A percentile compares a stretch with the other conserved stretches of the same genome.
These are phyloP conservation scores for Habrosyne pyritoides DNA, from an alignment of 2,888 invertebrate genomes.

Conservation along the genomic window DNA sequence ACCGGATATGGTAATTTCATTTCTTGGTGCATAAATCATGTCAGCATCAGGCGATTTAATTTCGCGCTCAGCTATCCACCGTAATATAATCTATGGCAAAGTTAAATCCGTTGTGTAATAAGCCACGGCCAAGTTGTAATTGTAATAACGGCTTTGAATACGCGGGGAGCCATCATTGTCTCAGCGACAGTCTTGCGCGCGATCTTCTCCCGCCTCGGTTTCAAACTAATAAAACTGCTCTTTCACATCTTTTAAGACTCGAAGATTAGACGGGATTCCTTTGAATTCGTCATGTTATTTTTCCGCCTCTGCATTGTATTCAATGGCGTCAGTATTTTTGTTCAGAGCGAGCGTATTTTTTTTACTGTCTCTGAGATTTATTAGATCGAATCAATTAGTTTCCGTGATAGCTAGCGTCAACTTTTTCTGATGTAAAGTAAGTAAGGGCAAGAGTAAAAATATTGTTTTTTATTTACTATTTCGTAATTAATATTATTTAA, in stretches of 20 bases:
- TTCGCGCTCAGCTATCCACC: background rate
- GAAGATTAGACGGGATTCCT: slow-evolving; percentile 17
- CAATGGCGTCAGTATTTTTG: background rate
- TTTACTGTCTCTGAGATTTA: too few species aligned
- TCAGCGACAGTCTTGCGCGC: slow-evolving; percentile 25
- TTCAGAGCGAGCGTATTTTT: background rate
- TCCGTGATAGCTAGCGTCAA: too few species aligned
- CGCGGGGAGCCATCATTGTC: slow-evolving; percentile 20
- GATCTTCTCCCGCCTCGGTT: slow-evolving; percentile 25
- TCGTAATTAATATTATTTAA: too few species aligned
- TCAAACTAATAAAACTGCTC: slow-evolving; percentile 28
- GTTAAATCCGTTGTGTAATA: slow-evolving; percentile 25
- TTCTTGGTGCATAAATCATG: slow-evolving; percentile 4
- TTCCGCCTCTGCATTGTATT: background rate
- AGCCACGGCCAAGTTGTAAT: slow-evolving; percentile 24
- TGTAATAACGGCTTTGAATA: slow-evolving; percentile 25
- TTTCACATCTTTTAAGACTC: slow-evolving; percentile 22
- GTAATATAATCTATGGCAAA: slow-evolving; percentile 7
- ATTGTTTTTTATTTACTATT: too few species aligned
- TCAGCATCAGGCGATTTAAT: slow-evolving; percentile 1
- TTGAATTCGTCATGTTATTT: background rate
- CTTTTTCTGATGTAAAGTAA: too few species aligned
- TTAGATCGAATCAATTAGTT: too few species aligned
- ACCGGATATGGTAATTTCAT: background rate
- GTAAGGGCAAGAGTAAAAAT: too few species aligned